Evolutionary conservation across 2,797 vertebrate species (phyloP), one percentile per base, ranked within the genome.

Genomic region (Gymnothorax reevesii): DNA sequence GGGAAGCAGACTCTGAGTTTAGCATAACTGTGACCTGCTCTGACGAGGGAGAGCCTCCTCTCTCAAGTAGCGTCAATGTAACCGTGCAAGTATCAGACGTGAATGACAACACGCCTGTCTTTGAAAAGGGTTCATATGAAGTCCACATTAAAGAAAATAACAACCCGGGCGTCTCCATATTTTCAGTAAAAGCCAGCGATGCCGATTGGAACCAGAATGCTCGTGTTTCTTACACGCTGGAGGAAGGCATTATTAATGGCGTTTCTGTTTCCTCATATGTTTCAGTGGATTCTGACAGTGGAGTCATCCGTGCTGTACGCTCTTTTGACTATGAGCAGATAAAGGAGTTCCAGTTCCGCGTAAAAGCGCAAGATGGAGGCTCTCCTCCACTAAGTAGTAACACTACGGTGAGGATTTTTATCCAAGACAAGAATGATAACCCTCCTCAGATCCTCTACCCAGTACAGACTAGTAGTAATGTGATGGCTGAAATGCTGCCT

Each of bases 401-500:
- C 57, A 87, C 89, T 77, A 94, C 89, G 79, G 88, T 94, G n/a
- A 88, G 75, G 5, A 84, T 94, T 33, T 86, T 88, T 71, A 90
- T 95, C 54, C 85, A 82, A 42, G 91, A 95, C 84, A 84, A 69
- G 87, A 94, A 93, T 71, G 93, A 94, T 88, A 94, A 93, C 49
- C 57, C 86, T 1, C 92, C 92, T 1, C 87, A 91, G 15, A 89
- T 93, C 71, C 90, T 94, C 17, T 93, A 92, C 82, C 91, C 91
- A 10, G 79, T 90, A 27, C 92, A 89, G 0, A 84, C 89, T 75
- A 89, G 89, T 4, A 27, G 82, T 66, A 89, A 90, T 62, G 25
- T 87, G 64, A 89, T 92, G 57, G 90, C 90, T 88, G 90, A 92
- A 84, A 90, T 90, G 59, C 87, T 87, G 13, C 86, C 90, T 89